Evolutionary conservation across 1,140 invertebrate species (phyloP), one percentile per base, ranked within the genome.

Genomic region (Gyrodactylus salaris): DNA sequence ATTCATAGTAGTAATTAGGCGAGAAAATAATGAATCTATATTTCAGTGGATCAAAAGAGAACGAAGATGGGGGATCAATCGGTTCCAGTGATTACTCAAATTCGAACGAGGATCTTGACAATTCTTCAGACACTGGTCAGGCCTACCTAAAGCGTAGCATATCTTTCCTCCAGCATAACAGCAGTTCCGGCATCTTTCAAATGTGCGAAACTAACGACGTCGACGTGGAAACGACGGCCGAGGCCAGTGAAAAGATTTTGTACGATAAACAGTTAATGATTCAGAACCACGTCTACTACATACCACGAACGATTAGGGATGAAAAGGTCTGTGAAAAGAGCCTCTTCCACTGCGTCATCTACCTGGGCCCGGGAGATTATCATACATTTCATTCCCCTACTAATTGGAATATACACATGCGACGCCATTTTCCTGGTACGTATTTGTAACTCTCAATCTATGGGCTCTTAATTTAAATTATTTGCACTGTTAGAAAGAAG

Each of bases 291-390:
- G n/a, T 54, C n/a, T 54, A 54, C 34, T 16, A 54, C n/a, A 7
- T 16, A 54, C 7, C 7, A 16, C 34, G 7, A 54, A n/a, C n/a
- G 34, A n/a, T 7, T 54, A 54, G 34, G 7, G 7, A 7, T n/a
- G 34, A n/a, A n/a, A 54, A 7, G 34, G 7, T n/a, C 73, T 82
- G 98, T n/a, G 34, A n/a, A n/a, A 54, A 7, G 34, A 16, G 7
- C 73, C 82, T 98, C 1, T 95, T 90, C 80, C 90, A 97, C 78
- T 87, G 90, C 78, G 88, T 94, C 7, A 88, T 99, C 76, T 99
- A 99, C 79, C 82, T 99, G 75, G 91, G 93, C 0, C 95, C 95
- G 0, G 94, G 94, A 16, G 92, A 99, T 80, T 99, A 99, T 83
- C 95, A 99, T 78, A 83, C 91, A 73, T 99, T 99, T 80, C 94